Base-by-base conservation (phyloP, 2,113 vertebrate species). In the Puntigrus tetrazona region DNA sequence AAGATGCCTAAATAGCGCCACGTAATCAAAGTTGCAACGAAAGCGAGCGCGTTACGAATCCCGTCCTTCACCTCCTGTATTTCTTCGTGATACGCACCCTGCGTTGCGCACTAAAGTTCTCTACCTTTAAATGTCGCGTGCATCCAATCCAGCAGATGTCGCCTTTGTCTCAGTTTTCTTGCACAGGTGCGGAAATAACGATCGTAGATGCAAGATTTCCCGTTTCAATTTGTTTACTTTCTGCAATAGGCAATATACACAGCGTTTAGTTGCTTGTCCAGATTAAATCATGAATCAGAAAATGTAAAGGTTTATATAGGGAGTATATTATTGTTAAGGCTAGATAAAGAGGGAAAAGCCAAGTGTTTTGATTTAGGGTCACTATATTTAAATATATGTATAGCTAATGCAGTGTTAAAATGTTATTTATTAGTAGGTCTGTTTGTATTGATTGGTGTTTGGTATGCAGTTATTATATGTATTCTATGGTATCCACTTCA, bases 41-140 rank as follows among this genome's bases (percentile, higher is more conserved):
- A 25, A 27, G 2, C 29, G 63, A 47, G 14, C 43, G 43, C 79
- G 22, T 52, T 36, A 55, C 70, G 45, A 55, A 34, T 70, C 79
- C 79, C 11, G 79, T 82, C 79, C 65, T 55, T 31, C 79, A 55
- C 13, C 61, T 65, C 59, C 25, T 3, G 38, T 11, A 29, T 55
- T 50, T 76, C n/a, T 73, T 61, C 59, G 80, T 38, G 38, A 70
- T 85, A 38, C 73, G 76, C 72, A 69, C 72, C 84, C 59, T 14
- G 31, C 79, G 65, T 82, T 82, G 79, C 31, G 79, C 14, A 65
- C 81, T 81, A 63, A 88, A 86, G 78, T 85, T 83, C 81, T 79
- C 92, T 92, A 93, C 92, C 92, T 92, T 90, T 90, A 88, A 88
- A 87, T 82, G 89, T 78, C 61, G 38, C 80, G 86, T 82, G 67